These are phyloP conservation scores for Nymphicus hollandicus DNA, from an alignment of 2,113 vertebrate species.

Conservation along the genomic window DNA sequence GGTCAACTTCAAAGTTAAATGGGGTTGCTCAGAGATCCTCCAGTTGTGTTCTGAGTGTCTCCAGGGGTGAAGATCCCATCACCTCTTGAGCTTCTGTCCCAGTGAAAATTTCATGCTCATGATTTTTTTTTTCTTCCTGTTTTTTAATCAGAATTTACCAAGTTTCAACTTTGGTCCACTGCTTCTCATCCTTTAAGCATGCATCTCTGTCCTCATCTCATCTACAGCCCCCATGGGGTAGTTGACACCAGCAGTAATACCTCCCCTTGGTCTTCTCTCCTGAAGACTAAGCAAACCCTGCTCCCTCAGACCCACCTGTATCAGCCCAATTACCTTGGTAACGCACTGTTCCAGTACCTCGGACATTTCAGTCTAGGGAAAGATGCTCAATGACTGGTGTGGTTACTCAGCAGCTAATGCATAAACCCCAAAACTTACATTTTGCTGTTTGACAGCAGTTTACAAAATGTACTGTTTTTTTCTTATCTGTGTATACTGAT, in stretches of 20 bases:
- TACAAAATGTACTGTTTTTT: background rate
- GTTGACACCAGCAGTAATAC: background rate
- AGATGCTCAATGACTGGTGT: background rate
- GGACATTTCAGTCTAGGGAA: background rate
- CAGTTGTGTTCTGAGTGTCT: background rate
- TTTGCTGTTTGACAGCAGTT: background rate
- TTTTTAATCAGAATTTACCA: background rate
- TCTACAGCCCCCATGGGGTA: background rate
- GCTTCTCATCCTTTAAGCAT: background rate
- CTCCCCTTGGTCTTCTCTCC: background rate
- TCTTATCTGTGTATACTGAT: background rate
- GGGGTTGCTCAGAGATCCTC: background rate
- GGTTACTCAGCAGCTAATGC: background rate
- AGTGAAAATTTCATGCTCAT: background rate
- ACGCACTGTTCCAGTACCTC: background rate
- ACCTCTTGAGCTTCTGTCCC: background rate
- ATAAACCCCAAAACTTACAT: background rate
- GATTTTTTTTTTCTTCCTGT: background rate
- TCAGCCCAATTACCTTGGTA: background rate
- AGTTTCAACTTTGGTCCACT: background rate
- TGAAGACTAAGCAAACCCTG: background rate
- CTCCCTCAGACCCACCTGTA: background rate
- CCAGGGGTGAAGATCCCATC: background rate
- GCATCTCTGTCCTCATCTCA: background rate
- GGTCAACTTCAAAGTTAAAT: background rate